A percentile compares a stretch with the other conserved stretches of the same genome.
phyloP scores from a whole-genome alignment of 2,888 invertebrate species.

The Drosophila incognita region DNA sequence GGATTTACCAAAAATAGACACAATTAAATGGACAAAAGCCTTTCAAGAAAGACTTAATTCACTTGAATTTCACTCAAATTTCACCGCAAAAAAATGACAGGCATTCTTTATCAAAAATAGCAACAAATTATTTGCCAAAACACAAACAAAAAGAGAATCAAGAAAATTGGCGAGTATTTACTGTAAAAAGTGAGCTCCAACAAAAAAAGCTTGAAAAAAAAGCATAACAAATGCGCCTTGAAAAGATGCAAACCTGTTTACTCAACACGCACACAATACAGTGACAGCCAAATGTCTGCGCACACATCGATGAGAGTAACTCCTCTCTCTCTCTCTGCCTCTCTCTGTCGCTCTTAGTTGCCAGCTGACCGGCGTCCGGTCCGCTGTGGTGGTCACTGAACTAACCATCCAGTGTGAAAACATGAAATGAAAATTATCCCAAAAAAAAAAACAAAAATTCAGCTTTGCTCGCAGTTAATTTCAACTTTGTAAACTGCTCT shows the following conservation, averaged over 20 bases:
- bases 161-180: conserved; percentile 59
- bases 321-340: neutral
- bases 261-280: conserved; percentile 8
- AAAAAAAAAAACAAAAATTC: conserved; percentile 28
- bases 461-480: conserved; percentile 43
- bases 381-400: conserved; percentile 64
- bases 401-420: conserved; percentile 47
- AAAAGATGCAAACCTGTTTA: conserved; percentile 62
- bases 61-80: conserved; percentile 45
- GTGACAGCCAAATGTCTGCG: conserved; percentile 16
- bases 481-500: conserved; percentile 41
- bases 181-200: conserved; percentile 26
- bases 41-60: conserved; percentile 19
- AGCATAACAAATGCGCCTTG: conserved; percentile 71
- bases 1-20: conserved; percentile 9
- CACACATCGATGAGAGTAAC: conserved; percentile 17
- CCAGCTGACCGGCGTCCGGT: conserved; percentile 59
- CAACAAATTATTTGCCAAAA: conserved; percentile 25
- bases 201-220: conserved; percentile 50
- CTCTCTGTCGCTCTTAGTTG: conserved; percentile 12
- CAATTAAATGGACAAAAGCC: conserved; percentile 23
- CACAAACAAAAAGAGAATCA: conserved; percentile 35
- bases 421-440: conserved; percentile 59
- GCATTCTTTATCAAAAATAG: conserved; percentile 32
- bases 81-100: conserved; percentile 11